Evolutionary conservation across 1,140 invertebrate genomes (phyloP).

Genomic region (Caenorhabditis elegans): WBcel235 BX284605.5:8054501-8055000

Average conservation of each 20-base stretch:
- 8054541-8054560: neutral
- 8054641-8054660: neutral
- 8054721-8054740: neutral
- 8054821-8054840: no score
- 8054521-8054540: neutral
- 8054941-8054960: no score
- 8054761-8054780: no score
- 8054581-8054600: neutral
- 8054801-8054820: no score
- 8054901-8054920: no score
- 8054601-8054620: neutral
- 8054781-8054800: no score
- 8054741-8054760: no score
- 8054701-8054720: constrained; percentile 2
- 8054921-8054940: no score
- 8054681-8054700: neutral
- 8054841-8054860: no score
- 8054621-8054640: neutral
- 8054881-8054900: no score
- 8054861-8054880: no score
- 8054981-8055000: constrained; percentile 62
- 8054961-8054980: constrained; percentile 62
- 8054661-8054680: neutral
- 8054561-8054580: neutral
- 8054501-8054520: constrained; percentile 10